Evolutionary conservation across 2,113 vertebrate species (phyloP).

Genomic region (Protomyctophum bolini): DNA sequence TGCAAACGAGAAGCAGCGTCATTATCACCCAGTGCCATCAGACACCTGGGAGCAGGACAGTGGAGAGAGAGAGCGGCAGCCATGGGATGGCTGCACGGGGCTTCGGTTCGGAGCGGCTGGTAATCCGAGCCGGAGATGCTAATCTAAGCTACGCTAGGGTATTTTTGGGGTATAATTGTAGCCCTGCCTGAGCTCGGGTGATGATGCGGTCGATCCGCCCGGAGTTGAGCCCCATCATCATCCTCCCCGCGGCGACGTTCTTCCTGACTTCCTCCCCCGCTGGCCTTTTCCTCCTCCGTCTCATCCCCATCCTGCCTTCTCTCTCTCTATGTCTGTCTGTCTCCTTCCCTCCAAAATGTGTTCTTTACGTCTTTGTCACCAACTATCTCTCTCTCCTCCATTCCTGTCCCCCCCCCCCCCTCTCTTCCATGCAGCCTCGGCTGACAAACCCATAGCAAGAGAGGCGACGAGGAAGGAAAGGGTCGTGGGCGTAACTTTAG

Average conservation of each 20-base stretch:
- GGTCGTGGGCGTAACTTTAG: conserved; percentile 92
- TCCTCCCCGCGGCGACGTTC: conserved; percentile 40
- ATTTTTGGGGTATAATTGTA: conserved; percentile 82
- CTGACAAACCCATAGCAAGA: conserved; percentile 81
- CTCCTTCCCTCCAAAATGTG: neutral
- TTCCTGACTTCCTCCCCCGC: conserved; percentile 42
- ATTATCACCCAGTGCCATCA: conserved; percentile 81
- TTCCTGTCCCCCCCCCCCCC: conserved; percentile 11
- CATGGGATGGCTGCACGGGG: conserved; percentile 37
- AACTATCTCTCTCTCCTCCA: conserved; percentile 8
- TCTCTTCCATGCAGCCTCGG: conserved; percentile 41
- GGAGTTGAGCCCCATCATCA: conserved; percentile 67
- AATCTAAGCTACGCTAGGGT: conserved; percentile 72
- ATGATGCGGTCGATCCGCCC: conserved; percentile 63
- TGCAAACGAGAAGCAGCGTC: conserved; percentile 65
- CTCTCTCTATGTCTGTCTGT: conserved; percentile 35
- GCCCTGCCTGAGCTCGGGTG: conserved; percentile 73
- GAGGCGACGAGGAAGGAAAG: conserved; percentile 80
- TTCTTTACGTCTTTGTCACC: conserved; percentile 20
- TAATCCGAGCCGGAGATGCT: conserved; percentile 78
- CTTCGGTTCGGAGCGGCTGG: conserved; percentile 59
- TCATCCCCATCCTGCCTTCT: conserved; percentile 7
- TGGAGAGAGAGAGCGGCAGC: conserved; percentile 41
- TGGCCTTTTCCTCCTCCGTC: conserved; percentile 26
- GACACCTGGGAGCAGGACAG: conserved; percentile 67